phyloP scores from a whole-genome alignment of 2,797 vertebrate genomes.

The Protonibea diacanthus region DNA sequence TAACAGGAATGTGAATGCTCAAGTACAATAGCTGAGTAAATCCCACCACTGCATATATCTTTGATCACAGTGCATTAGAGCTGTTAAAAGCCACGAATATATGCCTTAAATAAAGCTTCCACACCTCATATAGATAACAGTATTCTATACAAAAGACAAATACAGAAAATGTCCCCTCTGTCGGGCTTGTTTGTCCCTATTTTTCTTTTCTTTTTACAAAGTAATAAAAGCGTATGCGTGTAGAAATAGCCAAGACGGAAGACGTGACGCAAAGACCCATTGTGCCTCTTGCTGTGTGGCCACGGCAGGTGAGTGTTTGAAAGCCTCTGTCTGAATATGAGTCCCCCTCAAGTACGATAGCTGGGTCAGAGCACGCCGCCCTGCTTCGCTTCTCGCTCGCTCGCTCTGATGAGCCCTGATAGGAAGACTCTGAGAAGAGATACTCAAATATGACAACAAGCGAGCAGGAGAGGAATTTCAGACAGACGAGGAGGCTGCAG shows the following conservation, averaged over 20 bases:
- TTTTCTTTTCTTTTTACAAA: slow-evolving; percentile 44
- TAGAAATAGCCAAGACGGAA: slow-evolving; percentile 63
- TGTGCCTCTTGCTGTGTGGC: slow-evolving; percentile 59
- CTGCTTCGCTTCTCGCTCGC: slow-evolving; percentile 53
- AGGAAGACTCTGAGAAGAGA: slow-evolving; percentile 57
- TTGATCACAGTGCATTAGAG: slow-evolving; percentile 30
- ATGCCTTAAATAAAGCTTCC: slow-evolving; percentile 37
- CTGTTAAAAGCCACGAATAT: slow-evolving; percentile 31
- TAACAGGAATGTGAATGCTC: background rate
- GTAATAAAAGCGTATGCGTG: slow-evolving; percentile 71
- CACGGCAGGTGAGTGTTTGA: slow-evolving; percentile 76
- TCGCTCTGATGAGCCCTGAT: slow-evolving; percentile 63
- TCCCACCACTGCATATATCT: background rate
- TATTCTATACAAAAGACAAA: slow-evolving; percentile 47
- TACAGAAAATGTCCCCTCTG: slow-evolving; percentile 56
- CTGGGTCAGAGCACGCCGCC: slow-evolving; percentile 71
- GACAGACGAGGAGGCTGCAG: slow-evolving; percentile 31
- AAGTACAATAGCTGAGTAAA: background rate
- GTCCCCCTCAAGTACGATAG: slow-evolving; percentile 47
- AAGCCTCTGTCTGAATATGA: slow-evolving; percentile 72
- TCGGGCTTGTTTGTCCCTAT: slow-evolving; percentile 51
- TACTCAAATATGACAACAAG: slow-evolving; percentile 61
- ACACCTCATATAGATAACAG: slow-evolving; percentile 31
- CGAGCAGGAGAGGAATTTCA: slow-evolving; percentile 44
- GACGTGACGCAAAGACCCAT: slow-evolving; percentile 57